Evolutionary conservation across 2,113 vertebrate species (phyloP).

Genomic region (Zosterops lateralis): DNA sequence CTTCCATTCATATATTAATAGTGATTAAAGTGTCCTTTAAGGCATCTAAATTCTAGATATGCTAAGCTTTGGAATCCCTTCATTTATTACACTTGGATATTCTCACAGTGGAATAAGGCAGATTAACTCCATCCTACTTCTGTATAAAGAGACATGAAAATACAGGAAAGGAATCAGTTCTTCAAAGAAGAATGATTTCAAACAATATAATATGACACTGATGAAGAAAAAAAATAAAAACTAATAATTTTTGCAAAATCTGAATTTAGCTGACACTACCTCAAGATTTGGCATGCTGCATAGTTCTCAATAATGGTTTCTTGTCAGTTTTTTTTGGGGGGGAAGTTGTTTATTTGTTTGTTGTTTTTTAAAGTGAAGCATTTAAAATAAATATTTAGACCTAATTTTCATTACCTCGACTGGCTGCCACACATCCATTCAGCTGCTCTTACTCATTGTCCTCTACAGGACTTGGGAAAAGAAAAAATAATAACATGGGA

Average conservation of each 20-base stretch:
- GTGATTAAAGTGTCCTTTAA: neutral
- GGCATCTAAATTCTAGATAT: neutral
- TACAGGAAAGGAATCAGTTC: neutral
- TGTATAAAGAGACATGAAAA: neutral
- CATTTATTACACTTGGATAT: neutral
- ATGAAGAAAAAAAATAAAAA: neutral
- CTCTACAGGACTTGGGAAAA: neutral
- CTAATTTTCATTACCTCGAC: neutral
- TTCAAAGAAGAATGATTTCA: neutral
- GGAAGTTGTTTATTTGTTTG: neutral
- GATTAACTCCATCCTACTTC: neutral
- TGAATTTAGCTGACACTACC: neutral
- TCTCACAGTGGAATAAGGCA: neutral
- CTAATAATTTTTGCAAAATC: neutral
- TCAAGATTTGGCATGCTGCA: neutral
- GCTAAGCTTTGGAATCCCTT: neutral
- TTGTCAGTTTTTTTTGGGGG: neutral
- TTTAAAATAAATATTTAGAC: neutral
- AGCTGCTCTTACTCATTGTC: fast-evolving
- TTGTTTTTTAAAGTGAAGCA: neutral
- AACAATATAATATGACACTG: neutral
- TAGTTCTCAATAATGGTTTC: neutral
- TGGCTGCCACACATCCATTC: neutral
- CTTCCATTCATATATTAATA: neutral
- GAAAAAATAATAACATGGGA: neutral